These are phyloP conservation scores for Rousettus madagascariensis DNA, from an alignment of 2,797 vertebrate species.

Conservation along the genomic window DNA sequence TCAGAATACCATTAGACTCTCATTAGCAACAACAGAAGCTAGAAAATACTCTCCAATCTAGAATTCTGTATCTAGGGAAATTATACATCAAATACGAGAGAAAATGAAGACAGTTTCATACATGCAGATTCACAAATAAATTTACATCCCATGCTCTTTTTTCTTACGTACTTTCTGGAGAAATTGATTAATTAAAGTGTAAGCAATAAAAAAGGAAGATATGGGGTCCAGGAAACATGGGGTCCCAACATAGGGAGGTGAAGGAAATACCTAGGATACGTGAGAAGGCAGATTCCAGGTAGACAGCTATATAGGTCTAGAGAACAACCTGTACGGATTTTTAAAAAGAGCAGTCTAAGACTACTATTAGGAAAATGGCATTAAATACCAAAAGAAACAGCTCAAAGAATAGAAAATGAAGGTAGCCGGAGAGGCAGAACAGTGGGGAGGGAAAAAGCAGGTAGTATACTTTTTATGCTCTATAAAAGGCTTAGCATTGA, in stretches of 20 bases:
- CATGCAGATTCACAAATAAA: neutral
- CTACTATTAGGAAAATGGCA: neutral
- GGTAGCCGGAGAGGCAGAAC: neutral
- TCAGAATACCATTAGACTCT: neutral
- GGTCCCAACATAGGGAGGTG: neutral
- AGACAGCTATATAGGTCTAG: neutral
- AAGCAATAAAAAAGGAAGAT: neutral
- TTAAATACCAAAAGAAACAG: neutral
- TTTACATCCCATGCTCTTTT: neutral
- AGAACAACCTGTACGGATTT: neutral
- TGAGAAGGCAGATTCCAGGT: neutral
- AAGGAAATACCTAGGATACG: neutral
- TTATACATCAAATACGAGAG: neutral
- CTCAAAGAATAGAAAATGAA: neutral
- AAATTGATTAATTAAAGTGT: neutral
- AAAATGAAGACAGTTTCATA: conserved; percentile 15
- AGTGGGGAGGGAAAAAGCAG: neutral
- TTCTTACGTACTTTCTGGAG: neutral
- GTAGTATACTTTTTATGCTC: neutral
- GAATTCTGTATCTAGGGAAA: conserved; percentile 1
- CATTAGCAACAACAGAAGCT: neutral
- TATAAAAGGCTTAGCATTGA: neutral
- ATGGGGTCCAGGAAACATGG: neutral
- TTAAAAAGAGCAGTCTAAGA: neutral
- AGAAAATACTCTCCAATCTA: neutral